Evolutionary conservation across 2,797 vertebrate genomes (phyloP).

Genomic region (Muraenolepis orangiensis): DNA sequence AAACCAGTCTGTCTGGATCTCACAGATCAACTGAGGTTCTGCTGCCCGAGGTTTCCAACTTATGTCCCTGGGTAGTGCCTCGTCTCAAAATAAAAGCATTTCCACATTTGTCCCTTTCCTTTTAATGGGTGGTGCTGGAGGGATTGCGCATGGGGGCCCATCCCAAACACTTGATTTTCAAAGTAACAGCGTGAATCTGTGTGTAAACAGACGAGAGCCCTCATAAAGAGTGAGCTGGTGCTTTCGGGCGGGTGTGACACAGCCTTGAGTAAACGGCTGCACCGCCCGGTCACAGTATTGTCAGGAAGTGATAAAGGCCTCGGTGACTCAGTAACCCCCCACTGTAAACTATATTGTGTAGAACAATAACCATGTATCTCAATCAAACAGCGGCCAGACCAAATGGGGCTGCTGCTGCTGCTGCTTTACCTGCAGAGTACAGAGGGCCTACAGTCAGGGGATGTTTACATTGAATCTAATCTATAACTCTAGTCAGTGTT

Average conservation of each 20-base stretch:
- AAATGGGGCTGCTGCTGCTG: slow-evolving; percentile 27
- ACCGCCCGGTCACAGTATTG: slow-evolving; percentile 42
- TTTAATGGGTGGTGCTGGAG: too few species aligned
- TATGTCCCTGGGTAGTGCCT: neutral
- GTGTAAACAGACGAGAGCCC: slow-evolving; percentile 54
- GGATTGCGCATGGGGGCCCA: slow-evolving; percentile 24
- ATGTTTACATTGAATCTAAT: neutral
- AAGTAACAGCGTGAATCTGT: slow-evolving; percentile 40
- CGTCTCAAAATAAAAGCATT: too few species aligned
- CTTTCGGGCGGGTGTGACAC: slow-evolving; percentile 55
- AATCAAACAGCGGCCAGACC: slow-evolving; percentile 40
- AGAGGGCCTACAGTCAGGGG: neutral
- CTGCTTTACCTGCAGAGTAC: neutral
- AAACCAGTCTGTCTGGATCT: too few species aligned
- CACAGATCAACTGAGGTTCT: too few species aligned
- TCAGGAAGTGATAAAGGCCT: slow-evolving; percentile 66
- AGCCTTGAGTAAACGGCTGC: slow-evolving; percentile 64
- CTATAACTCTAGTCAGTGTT: neutral
- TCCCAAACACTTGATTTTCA: slow-evolving; percentile 50
- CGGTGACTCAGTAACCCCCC: slow-evolving; percentile 57
- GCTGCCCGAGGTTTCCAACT: neutral
- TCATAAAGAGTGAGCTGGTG: slow-evolving; percentile 55
- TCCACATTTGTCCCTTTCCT: neutral
- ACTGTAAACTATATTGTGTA: slow-evolving; percentile 36
- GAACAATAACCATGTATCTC: too few species aligned